Conservation (phyloP, 2,797 vertebrate genomes). For the Pseudochirops cupreus region DNA sequence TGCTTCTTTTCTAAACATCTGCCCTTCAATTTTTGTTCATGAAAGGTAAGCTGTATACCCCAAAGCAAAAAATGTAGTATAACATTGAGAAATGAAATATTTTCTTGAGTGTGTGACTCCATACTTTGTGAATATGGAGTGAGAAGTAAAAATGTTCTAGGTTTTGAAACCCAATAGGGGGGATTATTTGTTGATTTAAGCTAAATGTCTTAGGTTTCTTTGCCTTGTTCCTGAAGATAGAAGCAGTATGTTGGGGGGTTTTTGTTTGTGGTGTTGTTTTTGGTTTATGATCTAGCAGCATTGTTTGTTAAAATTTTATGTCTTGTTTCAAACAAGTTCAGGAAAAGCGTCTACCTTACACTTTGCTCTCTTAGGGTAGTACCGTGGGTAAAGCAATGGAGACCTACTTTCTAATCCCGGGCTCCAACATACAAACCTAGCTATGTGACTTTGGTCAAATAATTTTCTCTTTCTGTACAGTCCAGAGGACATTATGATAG, state of each 20-base stretch:
- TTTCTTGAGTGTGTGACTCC: slow-evolving; percentile 51
- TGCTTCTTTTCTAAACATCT: slow-evolving; percentile 68
- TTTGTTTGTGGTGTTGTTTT: neutral
- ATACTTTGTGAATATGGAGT: neutral
- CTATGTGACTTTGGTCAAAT: neutral
- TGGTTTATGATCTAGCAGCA: neutral
- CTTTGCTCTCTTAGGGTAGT: neutral
- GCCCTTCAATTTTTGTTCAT: slow-evolving; percentile 58
- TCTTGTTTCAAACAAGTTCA: neutral
- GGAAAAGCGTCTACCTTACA: neutral
- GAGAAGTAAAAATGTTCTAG: neutral
- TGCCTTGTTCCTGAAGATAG: neutral
- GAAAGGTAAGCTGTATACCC: slow-evolving; percentile 40
- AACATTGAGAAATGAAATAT: slow-evolving; percentile 45
- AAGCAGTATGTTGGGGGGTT: neutral
- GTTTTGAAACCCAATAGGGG: slow-evolving; percentile 16
- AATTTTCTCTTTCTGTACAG: neutral
- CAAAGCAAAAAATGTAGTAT: neutral
- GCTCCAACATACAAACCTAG: neutral
- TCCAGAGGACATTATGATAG: neutral
- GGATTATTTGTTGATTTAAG: neutral
- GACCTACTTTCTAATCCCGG: neutral
- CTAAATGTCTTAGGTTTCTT: neutral
- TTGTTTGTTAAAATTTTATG: neutral
- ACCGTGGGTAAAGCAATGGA: neutral